These are phyloP conservation scores for Patella caerulea DNA, from an alignment of 2,888 invertebrate species.

Conservation along the genomic window DNA sequence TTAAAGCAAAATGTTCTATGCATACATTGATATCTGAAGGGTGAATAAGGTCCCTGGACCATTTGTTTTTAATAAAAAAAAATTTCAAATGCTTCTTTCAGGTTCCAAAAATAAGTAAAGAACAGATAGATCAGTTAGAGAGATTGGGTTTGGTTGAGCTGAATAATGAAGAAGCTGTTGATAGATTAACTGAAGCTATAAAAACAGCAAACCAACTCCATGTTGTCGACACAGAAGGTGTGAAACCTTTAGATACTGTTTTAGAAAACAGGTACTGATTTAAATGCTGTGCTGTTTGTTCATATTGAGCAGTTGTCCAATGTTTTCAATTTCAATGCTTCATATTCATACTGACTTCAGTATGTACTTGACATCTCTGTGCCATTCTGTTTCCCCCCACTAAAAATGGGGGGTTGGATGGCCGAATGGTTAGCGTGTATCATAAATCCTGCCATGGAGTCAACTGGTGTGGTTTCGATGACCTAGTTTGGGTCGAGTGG, in stretches of 20 bases:
- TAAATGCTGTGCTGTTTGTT: too few species aligned
- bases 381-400: too few species aligned
- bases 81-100: conserved; percentile 15
- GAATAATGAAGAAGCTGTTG: conserved; percentile 80
- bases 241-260: conserved; percentile 86
- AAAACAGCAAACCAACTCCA: conserved; percentile 85
- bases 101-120: conserved; percentile 52
- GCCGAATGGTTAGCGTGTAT: too few species aligned
- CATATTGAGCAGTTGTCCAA: neutral
- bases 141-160: conserved; percentile 88
- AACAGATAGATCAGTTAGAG: conserved; percentile 80
- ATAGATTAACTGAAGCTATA: conserved; percentile 84
- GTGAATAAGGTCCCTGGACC: too few species aligned
- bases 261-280: conserved; percentile 79
- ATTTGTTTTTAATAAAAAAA: too few species aligned
- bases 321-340: neutral
- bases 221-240: conserved; percentile 79
- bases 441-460: too few species aligned
- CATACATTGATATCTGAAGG: too few species aligned
- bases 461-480: too few species aligned
- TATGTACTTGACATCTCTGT: too few species aligned
- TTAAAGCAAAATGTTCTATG: too few species aligned
- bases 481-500: too few species aligned
- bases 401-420: too few species aligned
- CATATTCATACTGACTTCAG: neutral